Base-by-base conservation (phyloP, 1,140 invertebrate species). In the Atta texana region DNA sequence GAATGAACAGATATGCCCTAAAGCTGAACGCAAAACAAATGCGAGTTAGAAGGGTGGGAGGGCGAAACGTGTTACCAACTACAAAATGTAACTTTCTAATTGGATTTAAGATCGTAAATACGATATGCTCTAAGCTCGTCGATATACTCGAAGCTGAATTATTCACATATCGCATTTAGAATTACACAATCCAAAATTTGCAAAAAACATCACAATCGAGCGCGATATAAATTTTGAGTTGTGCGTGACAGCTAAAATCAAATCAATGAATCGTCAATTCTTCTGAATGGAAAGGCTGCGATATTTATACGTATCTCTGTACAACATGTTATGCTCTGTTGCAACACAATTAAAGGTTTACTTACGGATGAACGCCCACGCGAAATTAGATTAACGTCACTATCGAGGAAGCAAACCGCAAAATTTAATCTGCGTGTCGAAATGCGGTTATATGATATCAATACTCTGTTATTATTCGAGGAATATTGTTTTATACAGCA, bases 1-100 rank as follows among this genome's bases (percentile, higher is more conserved):
- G 75, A 80, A 81, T 71, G 77, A 82, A 59, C 16, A 63, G 77
- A 72, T 71, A 72, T 68, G 85, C 75, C 64, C 63, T 59, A 81
- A 69, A 80, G 85, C 63, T 77, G 85, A 86, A 87, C 76, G 57
- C 61, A 87, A 86, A 74, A 81, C 78, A 88, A 90, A 92, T 90
- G 66, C 64, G 86, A 92, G 88, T 86, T 90, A 72, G 72, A 75
- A 55, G 18, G 64, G 57, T 5, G 12, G 24, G 57, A 49, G 44
- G 24, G n/a, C 51, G 81, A 87, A 89, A 89, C 72, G 84, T 82
- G 82, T 64, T 71, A 44, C 39, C 57, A 87, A 53, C 51, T 63
- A 51, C 64, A 78, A 78, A 88, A 88, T 53, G 82, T 88, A 88
- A 93, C 87, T 92, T 93, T 88, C 87, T 91, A 93, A 92, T 92